Conservation (phyloP, 2,797 vertebrate species). For the Nyctibius grandis region DNA sequence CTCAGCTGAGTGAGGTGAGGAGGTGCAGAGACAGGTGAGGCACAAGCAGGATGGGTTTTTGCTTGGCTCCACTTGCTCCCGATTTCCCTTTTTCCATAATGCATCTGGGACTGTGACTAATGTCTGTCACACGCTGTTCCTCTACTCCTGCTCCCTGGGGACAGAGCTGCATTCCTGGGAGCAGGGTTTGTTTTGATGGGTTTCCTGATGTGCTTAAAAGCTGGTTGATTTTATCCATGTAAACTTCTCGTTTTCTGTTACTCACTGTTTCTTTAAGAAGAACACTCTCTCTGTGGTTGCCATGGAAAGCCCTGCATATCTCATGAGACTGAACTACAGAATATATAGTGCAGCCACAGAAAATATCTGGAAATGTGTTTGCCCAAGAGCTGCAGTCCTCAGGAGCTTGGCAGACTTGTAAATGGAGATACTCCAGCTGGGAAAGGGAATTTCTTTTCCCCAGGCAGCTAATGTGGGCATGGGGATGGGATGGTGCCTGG, state of each 20-base stretch:
- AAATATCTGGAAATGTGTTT: constrained; percentile 47
- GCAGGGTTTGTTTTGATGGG: not conserved
- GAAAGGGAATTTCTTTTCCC: not conserved
- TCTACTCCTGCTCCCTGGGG: not conserved
- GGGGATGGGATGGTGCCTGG: not conserved
- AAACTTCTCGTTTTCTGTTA: not conserved
- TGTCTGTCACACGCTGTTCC: not conserved
- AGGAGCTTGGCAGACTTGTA: constrained; percentile 16
- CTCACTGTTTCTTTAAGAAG: constrained; percentile 41
- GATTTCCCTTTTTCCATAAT: not conserved
- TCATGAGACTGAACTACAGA: constrained; percentile 50
- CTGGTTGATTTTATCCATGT: not conserved
- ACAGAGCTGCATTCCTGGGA: not conserved
- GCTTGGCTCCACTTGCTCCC: not conserved
- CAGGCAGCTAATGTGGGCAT: not conserved
- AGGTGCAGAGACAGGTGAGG: not conserved
- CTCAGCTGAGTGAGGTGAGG: not conserved
- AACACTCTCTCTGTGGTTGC: constrained; percentile 39
- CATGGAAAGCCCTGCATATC: constrained; percentile 49
- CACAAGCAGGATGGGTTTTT: not conserved
- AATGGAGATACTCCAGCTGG: constrained; percentile 5
- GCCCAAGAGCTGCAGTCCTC: not conserved
- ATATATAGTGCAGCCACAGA: constrained; percentile 9
- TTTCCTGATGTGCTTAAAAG: not conserved
- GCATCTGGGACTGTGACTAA: not conserved